phyloP scores from a whole-genome alignment of 1,140 invertebrate species.

The Trichonephila inaurata region DNA sequence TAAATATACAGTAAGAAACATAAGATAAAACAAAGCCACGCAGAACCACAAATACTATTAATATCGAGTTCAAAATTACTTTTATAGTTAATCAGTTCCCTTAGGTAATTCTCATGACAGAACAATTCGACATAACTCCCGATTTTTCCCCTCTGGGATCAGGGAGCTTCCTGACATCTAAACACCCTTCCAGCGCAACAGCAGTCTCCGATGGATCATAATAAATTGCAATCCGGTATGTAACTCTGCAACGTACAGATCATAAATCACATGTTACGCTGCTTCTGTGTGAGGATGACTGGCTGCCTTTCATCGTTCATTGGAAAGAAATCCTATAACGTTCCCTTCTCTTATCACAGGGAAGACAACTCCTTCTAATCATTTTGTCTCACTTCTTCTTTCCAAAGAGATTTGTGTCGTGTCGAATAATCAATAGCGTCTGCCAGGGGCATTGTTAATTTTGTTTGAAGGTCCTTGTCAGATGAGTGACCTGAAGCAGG shows the following conservation, averaged over 20 bases:
- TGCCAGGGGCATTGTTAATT: slow-evolving; percentile 5
- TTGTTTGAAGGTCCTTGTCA: neutral
- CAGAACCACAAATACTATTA: no score
- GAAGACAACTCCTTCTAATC: slow-evolving; percentile 59
- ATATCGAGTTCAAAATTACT: no score
- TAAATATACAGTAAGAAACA: no score
- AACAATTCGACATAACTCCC: no score
- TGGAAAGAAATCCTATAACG: slow-evolving; percentile 15
- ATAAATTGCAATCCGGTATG: slow-evolving; percentile 59
- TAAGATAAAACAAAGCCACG: no score
- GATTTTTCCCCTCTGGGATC: neutral
- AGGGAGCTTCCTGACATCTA: slow-evolving; percentile 16
- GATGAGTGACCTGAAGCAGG: neutral
- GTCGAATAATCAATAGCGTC: slow-evolving; percentile 42
- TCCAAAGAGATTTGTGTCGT: slow-evolving; percentile 43
- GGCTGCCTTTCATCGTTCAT: neutral
- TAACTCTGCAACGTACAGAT: slow-evolving; percentile 23
- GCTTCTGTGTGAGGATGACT: slow-evolving; percentile 10
- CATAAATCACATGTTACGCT: slow-evolving; percentile 53
- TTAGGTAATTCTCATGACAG: no score
- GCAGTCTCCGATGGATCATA: slow-evolving; percentile 51
- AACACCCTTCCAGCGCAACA: slow-evolving; percentile 46
- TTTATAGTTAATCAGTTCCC: no score
- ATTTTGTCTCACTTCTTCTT: slow-evolving; percentile 13
- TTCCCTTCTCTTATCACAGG: neutral